Percentiles rank a stretch among this genome's conserved stretches.
Evolutionary conservation across 2,888 invertebrate genomes (phyloP).

Genomic region (Macrophya alboannulata): DNA sequence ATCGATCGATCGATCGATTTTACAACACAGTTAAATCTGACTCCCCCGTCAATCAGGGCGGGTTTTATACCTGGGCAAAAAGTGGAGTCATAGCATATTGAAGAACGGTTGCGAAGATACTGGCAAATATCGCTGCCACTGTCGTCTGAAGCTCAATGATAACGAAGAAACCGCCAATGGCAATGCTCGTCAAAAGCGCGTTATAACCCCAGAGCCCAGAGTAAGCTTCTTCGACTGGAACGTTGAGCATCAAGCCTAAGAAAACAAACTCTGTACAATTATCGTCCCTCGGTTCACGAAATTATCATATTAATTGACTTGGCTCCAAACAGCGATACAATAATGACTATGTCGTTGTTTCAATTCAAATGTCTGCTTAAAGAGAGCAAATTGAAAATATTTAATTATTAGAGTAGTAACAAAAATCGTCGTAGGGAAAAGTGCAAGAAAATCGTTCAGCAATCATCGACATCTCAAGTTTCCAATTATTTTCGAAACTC

Average conservation of each 20-base stretch:
- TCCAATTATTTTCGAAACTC: background rate
- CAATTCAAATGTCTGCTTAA: background rate
- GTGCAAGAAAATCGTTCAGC: background rate
- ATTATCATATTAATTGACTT: background rate
- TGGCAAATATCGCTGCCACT: constrained; percentile 72
- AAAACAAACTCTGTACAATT: constrained; percentile 26
- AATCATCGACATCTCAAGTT: background rate
- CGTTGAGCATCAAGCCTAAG: constrained; percentile 70
- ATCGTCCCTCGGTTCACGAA: background rate
- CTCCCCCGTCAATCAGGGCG: background rate
- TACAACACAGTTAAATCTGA: background rate
- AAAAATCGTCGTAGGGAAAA: background rate
- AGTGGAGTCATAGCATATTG: constrained; percentile 73
- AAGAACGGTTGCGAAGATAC: constrained; percentile 75
- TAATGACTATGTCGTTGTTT: background rate
- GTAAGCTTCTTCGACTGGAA: constrained; percentile 72
- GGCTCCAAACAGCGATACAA: background rate
- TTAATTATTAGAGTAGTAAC: background rate
- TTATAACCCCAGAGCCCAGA: constrained; percentile 80
- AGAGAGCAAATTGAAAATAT: background rate
- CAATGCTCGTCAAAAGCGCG: constrained; percentile 77
- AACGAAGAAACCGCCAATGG: constrained; percentile 78
- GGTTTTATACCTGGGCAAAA: constrained; percentile 70
- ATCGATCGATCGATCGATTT: background rate
- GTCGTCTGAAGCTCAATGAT: constrained; percentile 76